phyloP scores from a whole-genome alignment of 2,113 vertebrate species.

The Xyliphius kryptos region DNA sequence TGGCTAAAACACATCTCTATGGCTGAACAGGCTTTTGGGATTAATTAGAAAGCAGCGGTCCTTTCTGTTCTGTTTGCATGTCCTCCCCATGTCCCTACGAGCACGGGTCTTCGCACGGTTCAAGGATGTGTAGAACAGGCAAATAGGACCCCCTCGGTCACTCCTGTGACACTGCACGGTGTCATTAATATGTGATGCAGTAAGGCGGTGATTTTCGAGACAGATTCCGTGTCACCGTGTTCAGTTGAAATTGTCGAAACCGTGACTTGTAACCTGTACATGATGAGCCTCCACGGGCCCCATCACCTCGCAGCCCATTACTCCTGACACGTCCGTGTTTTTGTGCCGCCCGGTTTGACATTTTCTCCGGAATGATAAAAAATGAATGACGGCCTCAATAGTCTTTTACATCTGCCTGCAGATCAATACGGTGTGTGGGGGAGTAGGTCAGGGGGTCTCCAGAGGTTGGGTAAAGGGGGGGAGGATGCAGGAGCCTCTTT shows the following conservation, averaged over 20 bases:
- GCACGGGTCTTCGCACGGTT: no score
- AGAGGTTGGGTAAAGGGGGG: slow-evolving; percentile 33
- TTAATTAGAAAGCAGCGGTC: no score
- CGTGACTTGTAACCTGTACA: slow-evolving; percentile 7
- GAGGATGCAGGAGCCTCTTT: slow-evolving; percentile 34
- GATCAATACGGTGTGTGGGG: slow-evolving; percentile 47
- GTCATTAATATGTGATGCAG: no score
- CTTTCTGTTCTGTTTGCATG: no score
- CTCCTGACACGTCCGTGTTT: slow-evolving; percentile 29
- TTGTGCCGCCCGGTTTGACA: slow-evolving; percentile 39
- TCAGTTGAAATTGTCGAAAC: not conserved
- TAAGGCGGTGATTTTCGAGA: not conserved
- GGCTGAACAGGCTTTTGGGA: no score
- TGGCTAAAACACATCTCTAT: no score
- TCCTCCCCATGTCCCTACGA: no score
- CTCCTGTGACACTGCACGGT: no score
- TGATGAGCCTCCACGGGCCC: slow-evolving; percentile 2
- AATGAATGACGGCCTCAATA: slow-evolving; percentile 49
- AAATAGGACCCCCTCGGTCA: no score
- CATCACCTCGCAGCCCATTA: slow-evolving; percentile 20
- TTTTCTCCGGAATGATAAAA: slow-evolving; percentile 50
- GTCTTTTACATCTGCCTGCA: slow-evolving; percentile 50
- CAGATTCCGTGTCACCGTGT: slow-evolving; percentile 2
- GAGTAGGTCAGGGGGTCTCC: slow-evolving; percentile 48
- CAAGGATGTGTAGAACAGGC: no score